Base-by-base conservation (phyloP, 2,797 vertebrate genomes). In the Chrysocyon brachyurus region DNA sequence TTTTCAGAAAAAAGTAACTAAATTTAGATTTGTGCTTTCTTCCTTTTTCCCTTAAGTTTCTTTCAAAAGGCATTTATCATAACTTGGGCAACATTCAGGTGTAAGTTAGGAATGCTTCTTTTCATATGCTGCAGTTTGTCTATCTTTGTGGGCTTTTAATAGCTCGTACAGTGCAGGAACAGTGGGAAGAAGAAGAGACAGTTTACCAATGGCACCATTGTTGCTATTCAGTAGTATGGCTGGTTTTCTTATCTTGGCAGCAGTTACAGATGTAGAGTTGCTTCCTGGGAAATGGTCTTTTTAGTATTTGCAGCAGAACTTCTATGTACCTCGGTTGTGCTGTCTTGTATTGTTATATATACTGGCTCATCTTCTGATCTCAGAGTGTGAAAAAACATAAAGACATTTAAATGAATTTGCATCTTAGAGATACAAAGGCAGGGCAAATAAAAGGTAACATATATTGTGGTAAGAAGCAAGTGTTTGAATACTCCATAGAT, bases 381-480 rank as follows among this genome's bases (percentile, higher is more conserved):
- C 75, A 95, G 87, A 54, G 52, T 91, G 28, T 84, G 49, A 91
- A 91, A 91, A 94, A 84, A 33, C 17, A 92, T 59, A 82, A 90
- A 82, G 97, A 96, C 84, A 95, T 49, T 46, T 97, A 93, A 97
- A n/a, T 96, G 85, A 96, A 93, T 97, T 96, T 97, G 94, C 86
- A 89, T 81, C 52, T 96, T 79, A 95, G 49, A 70, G n/a, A 28
- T 96, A 54, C 46, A 94, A 97, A 66, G 63, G 70, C 91, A 95
- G 97, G 46, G 19, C 26, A 95, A 97, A 89, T 78, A 95, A 94
- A 94, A 90, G 84, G 87, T 70, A 59, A 75, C 81, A 79, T 24
- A 89, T 66, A 91, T 66, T 54, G 12, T 46, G 81, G 75, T 66
- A 92, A 63, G 86, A 92, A 57, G 93, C 87, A 87, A 46, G 92